Evolutionary conservation across 1,140 invertebrate species (phyloP), one percentile per base, ranked within the genome.

Genomic region (Lutraria rhynchaena): DNA sequence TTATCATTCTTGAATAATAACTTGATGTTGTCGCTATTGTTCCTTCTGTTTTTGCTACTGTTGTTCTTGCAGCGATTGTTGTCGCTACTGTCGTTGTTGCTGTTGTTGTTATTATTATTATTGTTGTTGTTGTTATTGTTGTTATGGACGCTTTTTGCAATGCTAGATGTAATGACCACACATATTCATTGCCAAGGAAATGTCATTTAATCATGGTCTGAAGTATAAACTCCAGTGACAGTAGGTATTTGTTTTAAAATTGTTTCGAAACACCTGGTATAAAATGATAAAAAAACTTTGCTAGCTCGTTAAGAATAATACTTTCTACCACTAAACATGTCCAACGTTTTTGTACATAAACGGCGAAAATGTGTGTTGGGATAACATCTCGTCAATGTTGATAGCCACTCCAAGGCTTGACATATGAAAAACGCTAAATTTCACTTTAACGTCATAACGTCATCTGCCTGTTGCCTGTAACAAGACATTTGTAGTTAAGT

Each of bases 381-480:
- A 22, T 37, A 51, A 37, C 41, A 7, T 27, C 37, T 44, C 24
- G 11, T 67, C 63, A 67, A 3, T 27, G 46, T 49, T 67, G 63
- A 49, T n/a, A 33, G 22, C 31, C 31, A 44, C 57, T n/a, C 44
- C 31, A 27, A 69, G 67, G 53, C 13, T 1, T 67, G 49, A 70
- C 51, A 69, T 44, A 57, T 58, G 33, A 80, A 80, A 70, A 57
- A 80, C 67, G 65, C 53, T 49, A 65, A 46, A 57, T 70, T 60
- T 69, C 76, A 60, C 27, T 69, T 80, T 60, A 80, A 80, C 53
- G 63, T 80, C 76, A 70, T 46, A 41, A 57, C 67, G 65, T 55
- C 76, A 70, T 15, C 22, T 80, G 76, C 60, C 76, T 70, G 11
- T 7, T 37, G 11, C 1, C 22, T 37, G 22, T 71, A 57, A 71